Base-by-base conservation (phyloP, 2,888 invertebrate genomes). In the Litoditis marina region DNA sequence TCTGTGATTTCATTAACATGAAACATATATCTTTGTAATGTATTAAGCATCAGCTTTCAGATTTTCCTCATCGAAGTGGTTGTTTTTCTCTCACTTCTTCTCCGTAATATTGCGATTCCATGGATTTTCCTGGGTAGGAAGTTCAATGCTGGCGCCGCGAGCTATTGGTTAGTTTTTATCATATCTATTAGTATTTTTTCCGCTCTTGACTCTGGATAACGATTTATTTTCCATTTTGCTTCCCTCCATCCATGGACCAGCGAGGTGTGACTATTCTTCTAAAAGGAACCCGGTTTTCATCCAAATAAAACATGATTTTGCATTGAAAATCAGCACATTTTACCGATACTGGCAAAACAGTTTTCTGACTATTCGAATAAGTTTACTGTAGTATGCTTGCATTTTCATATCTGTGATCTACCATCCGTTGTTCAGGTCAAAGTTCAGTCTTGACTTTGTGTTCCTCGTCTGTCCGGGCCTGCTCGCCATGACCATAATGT, bases 401-500 rank as follows among this genome's bases (percentile, higher is more conserved):
- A 31, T 16, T 58, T 59, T 58, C 19, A 27, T 58, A 34, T 19
- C 31, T 19, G 11, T 44, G 53, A 61, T 13, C 47, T n/a, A 64
- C 51, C 42, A 16, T 28, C 0, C n/a, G 27, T 50, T 36, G 59
- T 80, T 66, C 54, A 80, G 80, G 71, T 61, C 65, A 30, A 78
- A 78, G 63, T 74, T 77, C 42, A 30, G 69, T 8, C 49, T 73
- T n/a, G 79, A 80, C 57, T 69, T 71, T 47, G n/a, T 63, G 5
- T 60, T 79, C 13, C 49, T 74, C 27, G 68, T 77, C 16, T n/a
- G 73, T 16, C 77, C 79, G 1, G 60, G 66, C 2, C 51, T 78
- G 6, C 49, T 76, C 1, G 25, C 65, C 2, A 52, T 70, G 44
- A 77, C 77, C 0, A 28, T 72, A 6, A 64, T 72, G 22, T 55